Base-by-base conservation (phyloP, 2,113 vertebrate species). In the Sapayoa aenigma region DNA sequence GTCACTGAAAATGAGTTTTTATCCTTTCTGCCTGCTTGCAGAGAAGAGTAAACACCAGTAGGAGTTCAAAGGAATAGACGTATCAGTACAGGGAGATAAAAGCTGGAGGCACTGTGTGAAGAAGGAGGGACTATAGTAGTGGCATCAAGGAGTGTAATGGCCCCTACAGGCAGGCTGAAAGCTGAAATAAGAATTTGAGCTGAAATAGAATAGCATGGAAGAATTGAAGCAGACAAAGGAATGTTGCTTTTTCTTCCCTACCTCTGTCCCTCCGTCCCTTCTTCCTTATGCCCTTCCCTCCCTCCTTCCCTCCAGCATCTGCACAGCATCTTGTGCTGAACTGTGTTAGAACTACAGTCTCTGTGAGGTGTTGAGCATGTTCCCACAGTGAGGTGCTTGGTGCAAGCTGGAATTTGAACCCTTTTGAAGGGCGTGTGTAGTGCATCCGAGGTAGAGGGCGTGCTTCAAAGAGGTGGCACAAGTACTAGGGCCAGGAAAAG, bases 281-380 rank as follows among this genome's bases (percentile, higher is more conserved):
- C n/a, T n/a, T n/a, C n/a, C n/a, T n/a, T n/a, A n/a, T n/a, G n/a
- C n/a, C n/a, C 49, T 25, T 69, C 8, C 8, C 13, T 28, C 10
- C 35, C 59, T 30, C 8, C 13, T 84, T 68, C 37, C 7, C 58
- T 83, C 59, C 56, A n/a, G 35, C 12, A 30, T 30, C 60, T 78
- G n/a, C 27, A 5, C 14, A n/a, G 66, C 7, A 1, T 55, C 47
- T n/a, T 59, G 39, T 12, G 4, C 60, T 76, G 49, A 37, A 30
- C 18, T 10, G 23, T 67, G 23, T 46, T 69, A 0, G 3, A 55
- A 28, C 39, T 81, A 11, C 42, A 28, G 16, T 28, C 47, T 35
- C 28, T 62, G 14, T 0, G 0, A 79, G 63, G 50, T 27, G 39
- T 33, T 82, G 24, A 21, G n/a, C 0, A 0, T 13, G 8, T 59